Evolutionary conservation across 2,113 vertebrate species (phyloP).

Genomic region (Paedocypris sp.): DNA sequence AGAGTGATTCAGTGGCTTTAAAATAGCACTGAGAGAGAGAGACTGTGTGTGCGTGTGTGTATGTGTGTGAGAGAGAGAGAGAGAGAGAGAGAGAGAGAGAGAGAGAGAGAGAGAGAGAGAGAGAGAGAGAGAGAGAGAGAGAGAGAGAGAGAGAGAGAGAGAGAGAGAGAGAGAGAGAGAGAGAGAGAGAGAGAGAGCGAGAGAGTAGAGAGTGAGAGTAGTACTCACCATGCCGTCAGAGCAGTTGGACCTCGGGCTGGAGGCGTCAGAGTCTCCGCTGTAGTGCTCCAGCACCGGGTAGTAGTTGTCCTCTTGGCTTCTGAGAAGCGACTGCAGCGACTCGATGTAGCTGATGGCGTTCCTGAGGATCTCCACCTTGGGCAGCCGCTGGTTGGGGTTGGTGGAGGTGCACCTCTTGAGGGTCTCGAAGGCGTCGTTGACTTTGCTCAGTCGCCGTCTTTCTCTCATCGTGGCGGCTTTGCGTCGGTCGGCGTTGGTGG

Average conservation of each 20-base stretch:
- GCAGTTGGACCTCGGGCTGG: slow-evolving; percentile 92
- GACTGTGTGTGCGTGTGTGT: too few relatives aligned
- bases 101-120: too few relatives aligned
- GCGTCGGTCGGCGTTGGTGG: slow-evolving; percentile 85
- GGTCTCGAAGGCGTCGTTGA: slow-evolving; percentile 94
- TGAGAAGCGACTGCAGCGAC: slow-evolving; percentile 85
- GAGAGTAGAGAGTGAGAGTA: too few relatives aligned
- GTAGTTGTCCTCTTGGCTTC: slow-evolving; percentile 76
- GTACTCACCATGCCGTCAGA: slow-evolving; percentile 98
- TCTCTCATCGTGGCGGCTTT: slow-evolving; percentile 94
- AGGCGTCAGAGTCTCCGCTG: slow-evolving; percentile 87
- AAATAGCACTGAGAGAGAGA: too few relatives aligned
- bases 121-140: too few relatives aligned
- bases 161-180: too few relatives aligned
- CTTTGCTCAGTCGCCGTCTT: slow-evolving; percentile 85
- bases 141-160: too few relatives aligned
- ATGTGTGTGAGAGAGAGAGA: too few relatives aligned
- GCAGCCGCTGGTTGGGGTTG: slow-evolving; percentile 92
- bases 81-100: too few relatives aligned
- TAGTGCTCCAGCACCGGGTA: slow-evolving; percentile 82
- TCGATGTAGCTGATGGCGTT: slow-evolving; percentile 98
- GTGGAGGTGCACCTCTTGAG: slow-evolving; percentile 90
- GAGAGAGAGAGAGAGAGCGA: too few relatives aligned
- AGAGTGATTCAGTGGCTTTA: too few relatives aligned
- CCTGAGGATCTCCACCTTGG: slow-evolving; percentile 95